Conservation (phyloP, 2,797 vertebrate species). For the Pteronotus mesoamericanus region DNA sequence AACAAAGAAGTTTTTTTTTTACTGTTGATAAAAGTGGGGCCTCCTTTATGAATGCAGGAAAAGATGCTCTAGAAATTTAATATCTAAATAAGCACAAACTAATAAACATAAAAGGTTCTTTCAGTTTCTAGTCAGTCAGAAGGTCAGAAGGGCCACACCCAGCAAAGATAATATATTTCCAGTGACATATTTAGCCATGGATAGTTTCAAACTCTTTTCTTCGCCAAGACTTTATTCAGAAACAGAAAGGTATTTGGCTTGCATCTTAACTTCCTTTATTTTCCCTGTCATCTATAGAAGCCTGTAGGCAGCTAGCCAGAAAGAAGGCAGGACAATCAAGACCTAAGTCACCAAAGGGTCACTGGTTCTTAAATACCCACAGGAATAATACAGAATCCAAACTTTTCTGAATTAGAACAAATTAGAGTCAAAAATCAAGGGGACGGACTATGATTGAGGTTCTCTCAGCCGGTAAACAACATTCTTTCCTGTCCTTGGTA, state of each 20-base stretch:
- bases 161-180: background rate
- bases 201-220: background rate
- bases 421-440: background rate
- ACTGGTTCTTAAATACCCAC: background rate
- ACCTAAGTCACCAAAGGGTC: background rate
- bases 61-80: constrained; percentile 18
- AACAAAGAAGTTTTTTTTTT: background rate
- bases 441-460: background rate
- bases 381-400: background rate
- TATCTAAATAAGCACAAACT: background rate
- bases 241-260: background rate
- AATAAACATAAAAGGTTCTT: background rate
- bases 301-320: background rate
- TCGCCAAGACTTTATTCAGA: constrained; percentile 1
- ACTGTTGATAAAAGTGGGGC: background rate
- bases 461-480: background rate
- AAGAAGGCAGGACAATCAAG: background rate
- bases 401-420: background rate
- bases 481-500: background rate
- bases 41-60: background rate
- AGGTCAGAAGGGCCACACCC: background rate
- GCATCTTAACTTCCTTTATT: background rate
- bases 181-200: background rate
- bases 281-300: background rate
- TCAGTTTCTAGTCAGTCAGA: background rate